Base-by-base conservation (phyloP, 2,113 vertebrate species). In the Setophaga petechia region DNA sequence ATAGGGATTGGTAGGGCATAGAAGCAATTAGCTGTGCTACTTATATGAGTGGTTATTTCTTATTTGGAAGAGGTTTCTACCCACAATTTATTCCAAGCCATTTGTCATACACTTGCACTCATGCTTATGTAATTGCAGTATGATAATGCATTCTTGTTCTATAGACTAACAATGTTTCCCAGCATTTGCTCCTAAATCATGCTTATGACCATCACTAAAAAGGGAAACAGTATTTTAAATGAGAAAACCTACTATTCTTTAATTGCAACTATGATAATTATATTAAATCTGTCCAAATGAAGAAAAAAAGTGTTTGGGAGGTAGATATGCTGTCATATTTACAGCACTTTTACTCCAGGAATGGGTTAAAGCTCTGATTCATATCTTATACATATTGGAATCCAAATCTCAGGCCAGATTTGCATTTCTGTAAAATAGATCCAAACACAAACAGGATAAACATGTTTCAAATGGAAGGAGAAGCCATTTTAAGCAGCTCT, bases 1-100 rank as follows among this genome's bases (percentile, higher is more conserved):
- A 39, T 28, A 39, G 71, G 59, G 81, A 95, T 11, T 87, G 23
- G 11, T 66, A 68, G 63, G 59, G 39, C 54, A 82, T 59, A 83
- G 83, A 85, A 83, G 59, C 82, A 96, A 93, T 94, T 87, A 94
- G 58, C 62, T 63, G 57, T 5, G 22, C 55, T 83, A 20, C n/a
- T 83, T 81, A 63, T 81, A 63, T 35, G 46, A 91, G 84, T 80
- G 84, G 75, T 83, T 95, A 69, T 91, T 94, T 93, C 57, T 95
- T 82, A 71, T 88, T 85, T 95, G 84, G 75, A 95, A 94, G 55
- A 59, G 23, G n/a, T 91, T 92, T 89, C 51, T 93, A 44, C 30
- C 43, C 33, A 77, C 30, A 85, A 80, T 80, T 95, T 94, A 77
- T 95, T 94, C 91, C 71, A 94, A 93, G 19, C 17, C 51, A 77